Evolutionary conservation across 2,797 vertebrate species (phyloP).

Genomic region (Sitta carolinensis): DNA sequence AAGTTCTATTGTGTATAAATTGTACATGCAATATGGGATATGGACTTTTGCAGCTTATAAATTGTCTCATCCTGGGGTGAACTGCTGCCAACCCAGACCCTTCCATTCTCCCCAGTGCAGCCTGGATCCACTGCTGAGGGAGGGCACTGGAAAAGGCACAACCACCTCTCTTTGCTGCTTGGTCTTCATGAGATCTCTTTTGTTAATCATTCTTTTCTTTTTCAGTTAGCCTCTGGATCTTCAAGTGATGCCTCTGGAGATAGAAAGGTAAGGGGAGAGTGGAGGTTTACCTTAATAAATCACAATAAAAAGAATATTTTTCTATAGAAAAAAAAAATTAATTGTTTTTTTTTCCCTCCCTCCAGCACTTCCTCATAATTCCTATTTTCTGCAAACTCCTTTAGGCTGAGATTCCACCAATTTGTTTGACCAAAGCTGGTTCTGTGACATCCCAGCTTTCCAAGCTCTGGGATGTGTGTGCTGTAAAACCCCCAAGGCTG

Average conservation of each 20-base stretch:
- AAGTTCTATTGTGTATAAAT: not conserved
- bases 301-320: not conserved
- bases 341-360: fast-evolving
- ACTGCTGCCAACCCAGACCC: not conserved
- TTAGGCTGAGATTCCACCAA: not conserved
- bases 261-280: not conserved
- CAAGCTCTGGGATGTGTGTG: not conserved
- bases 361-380: not conserved
- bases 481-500: not conserved
- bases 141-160: not conserved
- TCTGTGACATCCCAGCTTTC: not conserved
- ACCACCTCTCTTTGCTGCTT: not conserved
- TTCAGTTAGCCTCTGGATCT: not conserved
- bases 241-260: not conserved
- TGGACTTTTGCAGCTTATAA: not conserved
- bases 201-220: not conserved
- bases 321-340: not conserved
- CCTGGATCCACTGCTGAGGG: not conserved
- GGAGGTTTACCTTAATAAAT: not conserved
- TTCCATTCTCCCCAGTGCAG: not conserved
- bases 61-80: not conserved
- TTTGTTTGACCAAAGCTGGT: not conserved
- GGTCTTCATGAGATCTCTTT: not conserved
- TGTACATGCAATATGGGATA: not conserved
- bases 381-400: not conserved